phyloP scores from a whole-genome alignment of 2,888 invertebrate genomes.

The Andrena chrysosceles region DNA sequence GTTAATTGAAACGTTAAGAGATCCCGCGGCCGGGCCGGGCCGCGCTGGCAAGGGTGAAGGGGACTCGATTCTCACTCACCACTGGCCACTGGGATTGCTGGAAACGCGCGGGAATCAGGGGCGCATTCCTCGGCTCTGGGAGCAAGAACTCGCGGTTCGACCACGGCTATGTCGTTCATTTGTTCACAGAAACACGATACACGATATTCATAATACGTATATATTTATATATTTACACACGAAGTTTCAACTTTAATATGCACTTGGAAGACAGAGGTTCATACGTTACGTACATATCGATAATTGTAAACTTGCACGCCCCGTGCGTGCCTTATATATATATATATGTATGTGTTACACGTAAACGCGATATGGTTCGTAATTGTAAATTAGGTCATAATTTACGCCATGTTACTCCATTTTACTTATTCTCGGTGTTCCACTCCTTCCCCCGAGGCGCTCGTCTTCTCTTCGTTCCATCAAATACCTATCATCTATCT shows the following conservation, averaged over 20 bases:
- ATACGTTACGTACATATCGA: slow-evolving; percentile 78
- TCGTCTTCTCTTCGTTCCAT: background rate
- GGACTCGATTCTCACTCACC: background rate
- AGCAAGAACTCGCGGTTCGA: slow-evolving; percentile 23
- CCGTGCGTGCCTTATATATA: slow-evolving; percentile 19
- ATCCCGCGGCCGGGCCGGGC: background rate
- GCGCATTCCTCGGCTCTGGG: slow-evolving; percentile 22
- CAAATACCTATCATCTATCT: background rate
- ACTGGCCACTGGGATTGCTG: background rate
- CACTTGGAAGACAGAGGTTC: slow-evolving; percentile 84
- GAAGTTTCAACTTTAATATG: slow-evolving; percentile 78
- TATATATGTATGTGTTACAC: slow-evolving; percentile 39
- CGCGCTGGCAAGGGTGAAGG: background rate
- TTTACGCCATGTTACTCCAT: slow-evolving; percentile 30
- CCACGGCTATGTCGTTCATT: slow-evolving; percentile 25
- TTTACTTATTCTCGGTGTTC: background rate
- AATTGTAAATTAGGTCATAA: slow-evolving; percentile 40
- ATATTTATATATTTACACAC: slow-evolving; percentile 70
- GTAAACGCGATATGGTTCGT: too few species aligned
- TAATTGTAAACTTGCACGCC: slow-evolving; percentile 54
- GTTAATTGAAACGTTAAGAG: slow-evolving; percentile 23
- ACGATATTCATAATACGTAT: slow-evolving; percentile 47
- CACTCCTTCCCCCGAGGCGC: background rate
- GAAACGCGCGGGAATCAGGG: slow-evolving; percentile 7
- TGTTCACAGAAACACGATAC: slow-evolving; percentile 55